Base-by-base conservation (phyloP, 2,113 vertebrate species). In the Clarias batrachus region DNA sequence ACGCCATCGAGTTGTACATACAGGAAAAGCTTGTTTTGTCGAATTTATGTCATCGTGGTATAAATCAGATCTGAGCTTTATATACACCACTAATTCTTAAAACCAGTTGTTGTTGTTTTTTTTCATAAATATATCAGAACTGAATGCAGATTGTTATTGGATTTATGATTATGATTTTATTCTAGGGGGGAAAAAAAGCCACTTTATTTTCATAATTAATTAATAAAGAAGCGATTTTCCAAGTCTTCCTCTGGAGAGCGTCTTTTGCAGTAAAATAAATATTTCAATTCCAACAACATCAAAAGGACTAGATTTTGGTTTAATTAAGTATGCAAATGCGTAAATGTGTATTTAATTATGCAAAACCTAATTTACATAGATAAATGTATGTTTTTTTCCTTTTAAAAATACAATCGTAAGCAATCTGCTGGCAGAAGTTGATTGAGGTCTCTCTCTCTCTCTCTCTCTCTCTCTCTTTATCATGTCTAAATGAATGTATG, bases 401-500 rank as follows among this genome's bases (percentile, higher is more conserved):
- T 21, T 7, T 76, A n/a, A 30, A 68, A 30, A n/a, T 4, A 77
- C 37, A 23, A 23, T 6, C 2, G 54, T n/a, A 21, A 48, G 56
- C 21, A 62, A 62, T 41, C 19, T 23, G 11, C 11, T 62, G 10
- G 30, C 30, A 62, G 62, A 62, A 2, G 17, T 37, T 13, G 57
- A 62, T 62, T 79, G 27, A 21, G 77, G 59, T 10, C 59, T 33
- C 27, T 21, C 2, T 59, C 8, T 4, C 33, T 78, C 23, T 37
- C 3, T 1, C 0, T 73, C 65, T 52, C 30, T 83, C 8, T 56
- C 11, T 7, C 17, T 54, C 6, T n/a, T 19, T 8, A 59, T 60
- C 1, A 13, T 59, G 78, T 84, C 25, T 79, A 25, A 56, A 27
- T 88, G 76, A 88, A 85, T 88, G 87, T 88, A 79, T 85, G 84